A percentile compares a stretch with the other conserved stretches of the same genome.
These are phyloP conservation scores for Poecilobothrus nobilitatus DNA, from an alignment of 2,888 invertebrate genomes.

Conservation along the genomic window DNA sequence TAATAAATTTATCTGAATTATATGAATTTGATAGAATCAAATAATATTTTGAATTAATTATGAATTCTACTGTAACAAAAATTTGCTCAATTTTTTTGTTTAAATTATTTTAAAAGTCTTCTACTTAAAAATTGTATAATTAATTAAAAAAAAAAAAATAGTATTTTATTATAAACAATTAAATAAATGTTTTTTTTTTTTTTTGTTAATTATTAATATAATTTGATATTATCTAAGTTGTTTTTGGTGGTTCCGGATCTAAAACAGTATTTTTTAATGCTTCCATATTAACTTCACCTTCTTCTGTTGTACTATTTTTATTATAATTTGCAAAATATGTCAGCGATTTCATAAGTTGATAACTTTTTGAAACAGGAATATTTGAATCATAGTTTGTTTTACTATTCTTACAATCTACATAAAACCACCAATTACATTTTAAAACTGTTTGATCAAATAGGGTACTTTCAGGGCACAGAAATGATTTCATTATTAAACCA, in stretches of 20 bases:
- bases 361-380: constrained; percentile 83
- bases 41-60: too few species aligned
- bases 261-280: constrained; percentile 25
- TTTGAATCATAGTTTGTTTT: constrained; percentile 77
- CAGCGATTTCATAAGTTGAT: constrained; percentile 81
- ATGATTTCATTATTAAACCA: constrained; percentile 83
- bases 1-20: too few species aligned
- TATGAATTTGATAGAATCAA: too few species aligned
- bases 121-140: background rate
- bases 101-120: constrained; percentile 2
- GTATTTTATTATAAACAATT: background rate
- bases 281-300: constrained; percentile 23
- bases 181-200: background rate
- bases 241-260: constrained; percentile 7
- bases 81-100: background rate
- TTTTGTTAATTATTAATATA: background rate
- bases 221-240: background rate
- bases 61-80: too few species aligned
- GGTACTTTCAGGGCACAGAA: constrained; percentile 83
- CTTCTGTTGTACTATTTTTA: constrained; percentile 46
- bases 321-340: constrained; percentile 82
- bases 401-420: constrained; percentile 79
- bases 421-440: constrained; percentile 93
- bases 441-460: constrained; percentile 84
- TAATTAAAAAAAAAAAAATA: background rate